Conservation (phyloP, 2,113 vertebrate genomes). For the Turnix velox region DNA sequence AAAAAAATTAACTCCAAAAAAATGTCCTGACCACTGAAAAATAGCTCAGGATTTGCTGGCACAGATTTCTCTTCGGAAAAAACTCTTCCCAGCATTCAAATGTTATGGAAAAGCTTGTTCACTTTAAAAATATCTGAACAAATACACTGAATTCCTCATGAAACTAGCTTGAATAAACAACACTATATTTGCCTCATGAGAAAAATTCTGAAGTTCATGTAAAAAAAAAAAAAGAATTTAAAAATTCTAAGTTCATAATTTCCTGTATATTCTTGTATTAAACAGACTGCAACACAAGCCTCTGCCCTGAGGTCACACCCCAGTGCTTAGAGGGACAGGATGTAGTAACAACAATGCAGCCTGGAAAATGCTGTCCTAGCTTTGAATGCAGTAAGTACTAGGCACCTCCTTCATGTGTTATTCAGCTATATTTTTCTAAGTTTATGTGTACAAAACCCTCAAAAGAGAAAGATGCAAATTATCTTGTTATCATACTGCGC, state of each 20-base stretch:
- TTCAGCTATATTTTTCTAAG: not conserved
- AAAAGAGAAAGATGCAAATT: not conserved
- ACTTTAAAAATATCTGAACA: not conserved
- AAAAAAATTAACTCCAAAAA: not conserved
- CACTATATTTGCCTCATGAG: not conserved
- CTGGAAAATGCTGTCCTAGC: constrained; percentile 62
- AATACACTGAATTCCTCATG: not conserved
- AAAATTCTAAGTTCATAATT: not conserved
- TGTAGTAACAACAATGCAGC: not conserved
- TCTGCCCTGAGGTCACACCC: constrained; percentile 9
- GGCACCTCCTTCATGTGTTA: not conserved
- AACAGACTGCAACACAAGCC: constrained; percentile 68
- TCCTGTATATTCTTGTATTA: not conserved
- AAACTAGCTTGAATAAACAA: not conserved
- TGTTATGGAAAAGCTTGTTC: not conserved
- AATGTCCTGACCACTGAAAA: not conserved
- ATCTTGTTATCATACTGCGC: not conserved
- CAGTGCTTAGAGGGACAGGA: constrained; percentile 59
- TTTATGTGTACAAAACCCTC: not conserved
- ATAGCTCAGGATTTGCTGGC: not conserved
- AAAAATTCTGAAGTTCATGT: not conserved
- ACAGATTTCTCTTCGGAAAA: not conserved
- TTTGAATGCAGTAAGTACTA: constrained; percentile 69
- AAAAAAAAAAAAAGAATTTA: not conserved
- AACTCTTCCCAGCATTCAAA: not conserved